phyloP scores from a whole-genome alignment of 2,888 invertebrate genomes.

The Aelia acuminata region DNA sequence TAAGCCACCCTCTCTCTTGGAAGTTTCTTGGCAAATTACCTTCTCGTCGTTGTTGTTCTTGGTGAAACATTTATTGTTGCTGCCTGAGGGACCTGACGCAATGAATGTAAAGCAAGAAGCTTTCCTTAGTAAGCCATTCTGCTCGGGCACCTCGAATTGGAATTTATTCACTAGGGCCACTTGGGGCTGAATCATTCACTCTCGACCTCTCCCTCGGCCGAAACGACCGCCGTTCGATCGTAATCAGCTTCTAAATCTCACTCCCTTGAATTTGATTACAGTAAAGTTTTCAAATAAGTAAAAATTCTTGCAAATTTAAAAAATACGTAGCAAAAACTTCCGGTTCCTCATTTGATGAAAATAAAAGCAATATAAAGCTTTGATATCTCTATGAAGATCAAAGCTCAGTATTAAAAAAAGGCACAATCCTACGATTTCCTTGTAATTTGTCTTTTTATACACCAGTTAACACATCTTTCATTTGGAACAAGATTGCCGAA shows the following conservation, averaged over 20 bases:
- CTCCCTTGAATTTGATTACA: background rate
- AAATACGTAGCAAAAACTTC: too few relatives aligned
- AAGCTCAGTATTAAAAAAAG: too few relatives aligned
- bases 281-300: background rate
- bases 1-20: background rate
- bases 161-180: constrained; percentile 17
- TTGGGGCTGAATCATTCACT: background rate
- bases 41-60: background rate
- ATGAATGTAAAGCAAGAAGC: constrained; percentile 26
- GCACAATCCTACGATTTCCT: too few relatives aligned
- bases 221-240: background rate
- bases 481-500: too few relatives aligned
- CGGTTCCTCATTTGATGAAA: too few relatives aligned
- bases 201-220: background rate
- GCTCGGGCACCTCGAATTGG: background rate
- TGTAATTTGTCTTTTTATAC: too few relatives aligned
- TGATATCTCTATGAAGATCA: too few relatives aligned
- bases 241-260: background rate
- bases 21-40: constrained; percentile 27
- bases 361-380: too few relatives aligned
- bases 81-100: background rate
- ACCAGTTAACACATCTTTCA: too few relatives aligned
- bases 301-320: too few relatives aligned
- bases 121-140: background rate
- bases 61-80: constrained; percentile 10